Evolutionary conservation across 2,888 invertebrate genomes (phyloP).

Genomic region (Philhelius pedissequus): DNA sequence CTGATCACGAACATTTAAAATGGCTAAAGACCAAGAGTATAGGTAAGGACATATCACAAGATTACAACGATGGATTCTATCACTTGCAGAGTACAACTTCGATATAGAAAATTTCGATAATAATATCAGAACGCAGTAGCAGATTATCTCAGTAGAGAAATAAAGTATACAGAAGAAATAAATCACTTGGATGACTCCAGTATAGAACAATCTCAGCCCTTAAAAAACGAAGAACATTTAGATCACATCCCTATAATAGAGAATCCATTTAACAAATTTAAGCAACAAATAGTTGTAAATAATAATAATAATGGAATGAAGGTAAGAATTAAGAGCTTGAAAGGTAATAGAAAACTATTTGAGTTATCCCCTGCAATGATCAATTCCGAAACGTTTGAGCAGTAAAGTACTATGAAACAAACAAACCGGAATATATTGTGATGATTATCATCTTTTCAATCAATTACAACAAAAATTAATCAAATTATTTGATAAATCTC

Average conservation of each 20-base stretch:
- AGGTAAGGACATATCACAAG: not conserved
- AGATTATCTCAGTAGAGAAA: not conserved
- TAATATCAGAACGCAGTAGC: not conserved
- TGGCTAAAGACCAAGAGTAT: not conserved
- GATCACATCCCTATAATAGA: not conserved
- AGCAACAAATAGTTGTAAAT: not conserved
- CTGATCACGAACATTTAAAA: not conserved
- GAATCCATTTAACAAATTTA: not conserved
- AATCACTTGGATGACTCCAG: not conserved
- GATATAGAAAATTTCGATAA: not conserved
- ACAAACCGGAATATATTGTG: not conserved
- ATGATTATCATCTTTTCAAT: not conserved
- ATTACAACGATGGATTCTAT: not conserved
- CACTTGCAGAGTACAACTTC: not conserved
- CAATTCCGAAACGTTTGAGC: not conserved
- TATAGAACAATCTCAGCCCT: not conserved
- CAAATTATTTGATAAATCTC: not conserved
- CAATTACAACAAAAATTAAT: not conserved
- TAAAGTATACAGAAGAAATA: not conserved
- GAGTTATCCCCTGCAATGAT: not conserved
- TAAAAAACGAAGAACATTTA: not conserved
- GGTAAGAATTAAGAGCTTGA: not conserved
- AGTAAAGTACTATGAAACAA: not conserved
- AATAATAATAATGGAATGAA: not conserved
- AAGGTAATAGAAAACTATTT: not conserved